Evolutionary conservation across 2,797 vertebrate species (phyloP).

Genomic region (Trichosurus vulpecula): DNA sequence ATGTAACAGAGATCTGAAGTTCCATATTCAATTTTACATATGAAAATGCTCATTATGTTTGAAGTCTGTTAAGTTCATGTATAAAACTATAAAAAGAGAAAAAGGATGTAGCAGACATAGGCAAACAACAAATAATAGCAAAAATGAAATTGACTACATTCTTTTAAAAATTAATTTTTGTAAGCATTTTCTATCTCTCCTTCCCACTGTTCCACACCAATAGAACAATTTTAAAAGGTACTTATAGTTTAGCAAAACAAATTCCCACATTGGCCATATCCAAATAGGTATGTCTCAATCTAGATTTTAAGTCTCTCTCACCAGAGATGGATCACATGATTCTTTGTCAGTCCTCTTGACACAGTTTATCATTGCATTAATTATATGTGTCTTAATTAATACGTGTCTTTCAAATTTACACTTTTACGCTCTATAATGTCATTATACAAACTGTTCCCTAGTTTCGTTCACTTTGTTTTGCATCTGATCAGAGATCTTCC

Average conservation of each 20-base stretch:
- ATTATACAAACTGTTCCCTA: not conserved
- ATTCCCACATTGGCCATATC: not conserved
- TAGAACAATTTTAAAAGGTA: not conserved
- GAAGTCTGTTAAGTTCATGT: not conserved
- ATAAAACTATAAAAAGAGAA: not conserved
- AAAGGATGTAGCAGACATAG: not conserved
- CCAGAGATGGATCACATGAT: not conserved
- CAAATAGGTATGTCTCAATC: not conserved
- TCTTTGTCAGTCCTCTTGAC: not conserved
- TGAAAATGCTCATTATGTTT: not conserved
- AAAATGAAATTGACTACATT: not conserved
- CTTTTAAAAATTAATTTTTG: not conserved
- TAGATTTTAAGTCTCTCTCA: not conserved
- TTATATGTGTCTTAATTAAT: not conserved
- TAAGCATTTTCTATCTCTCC: not conserved
- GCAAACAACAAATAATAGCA: not conserved
- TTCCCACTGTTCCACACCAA: not conserved
- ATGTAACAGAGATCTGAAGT: not conserved
- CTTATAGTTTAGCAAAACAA: not conserved
- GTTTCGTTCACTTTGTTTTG: not conserved
- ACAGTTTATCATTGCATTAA: not conserved
- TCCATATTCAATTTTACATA: not conserved
- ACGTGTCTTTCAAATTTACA: not conserved
- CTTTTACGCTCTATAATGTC: not conserved
- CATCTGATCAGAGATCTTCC: not conserved